These are phyloP conservation scores for Kryphioiulus occultus DNA, from an alignment of 2,888 invertebrate species.

Conservation along the genomic window DNA sequence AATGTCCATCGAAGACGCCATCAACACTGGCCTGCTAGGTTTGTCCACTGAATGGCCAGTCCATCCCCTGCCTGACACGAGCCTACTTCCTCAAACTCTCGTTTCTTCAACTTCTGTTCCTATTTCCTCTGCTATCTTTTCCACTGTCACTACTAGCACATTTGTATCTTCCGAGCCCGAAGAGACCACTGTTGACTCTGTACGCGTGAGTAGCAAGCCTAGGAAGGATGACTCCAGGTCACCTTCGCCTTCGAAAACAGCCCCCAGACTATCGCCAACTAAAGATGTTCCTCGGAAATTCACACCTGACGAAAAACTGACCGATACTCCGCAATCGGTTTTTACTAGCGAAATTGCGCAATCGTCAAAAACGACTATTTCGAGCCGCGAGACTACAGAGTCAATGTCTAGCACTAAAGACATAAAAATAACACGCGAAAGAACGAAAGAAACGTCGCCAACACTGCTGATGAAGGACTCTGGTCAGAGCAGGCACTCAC, in stretches of 20 bases:
- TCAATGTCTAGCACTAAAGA: background rate
- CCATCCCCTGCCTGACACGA: constrained; percentile 54
- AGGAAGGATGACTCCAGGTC: background rate
- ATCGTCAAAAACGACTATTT: background rate
- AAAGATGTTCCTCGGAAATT: background rate
- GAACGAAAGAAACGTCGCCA: constrained; percentile 57
- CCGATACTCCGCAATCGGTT: background rate
- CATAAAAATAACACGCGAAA: background rate
- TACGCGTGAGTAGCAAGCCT: background rate
- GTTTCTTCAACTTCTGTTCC: constrained; percentile 44
- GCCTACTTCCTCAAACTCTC: constrained; percentile 41
- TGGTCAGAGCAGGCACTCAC: background rate
- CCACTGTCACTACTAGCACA: constrained; percentile 56
- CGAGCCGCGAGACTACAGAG: background rate
- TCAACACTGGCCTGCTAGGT: constrained; percentile 60
- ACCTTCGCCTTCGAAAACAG: background rate
- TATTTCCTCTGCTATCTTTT: constrained; percentile 44
- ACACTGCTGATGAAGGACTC: constrained; percentile 52
- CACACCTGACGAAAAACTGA: background rate
- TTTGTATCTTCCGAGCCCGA: constrained; percentile 57
- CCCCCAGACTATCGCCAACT: background rate
- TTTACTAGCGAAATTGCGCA: background rate
- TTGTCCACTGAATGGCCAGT: constrained; percentile 60
- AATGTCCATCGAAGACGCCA: constrained; percentile 62
- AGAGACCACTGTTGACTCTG: background rate